A percentile compares a stretch with the other conserved stretches of the same genome.
phyloP scores from a whole-genome alignment of 2,888 invertebrate species.

The Malachius bipustulatus region DNA sequence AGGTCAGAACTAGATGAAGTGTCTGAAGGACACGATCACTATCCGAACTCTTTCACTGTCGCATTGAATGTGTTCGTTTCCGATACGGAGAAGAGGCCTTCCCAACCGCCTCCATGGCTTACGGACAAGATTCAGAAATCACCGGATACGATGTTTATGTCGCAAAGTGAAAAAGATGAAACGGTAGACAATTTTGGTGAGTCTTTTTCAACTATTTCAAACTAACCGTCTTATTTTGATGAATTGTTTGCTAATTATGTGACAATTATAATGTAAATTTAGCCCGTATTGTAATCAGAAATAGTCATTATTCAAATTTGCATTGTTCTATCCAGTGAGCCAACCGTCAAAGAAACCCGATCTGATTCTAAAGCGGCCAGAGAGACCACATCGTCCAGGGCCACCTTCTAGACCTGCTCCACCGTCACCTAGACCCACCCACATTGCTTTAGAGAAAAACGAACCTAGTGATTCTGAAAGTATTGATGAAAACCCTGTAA shows the following conservation, averaged over 20 bases:
- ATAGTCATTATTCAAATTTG: neutral
- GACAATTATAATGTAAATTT: conserved; percentile 5
- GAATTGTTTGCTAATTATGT: conserved; percentile 14
- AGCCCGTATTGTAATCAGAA: neutral
- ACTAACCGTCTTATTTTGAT: conserved; percentile 11
- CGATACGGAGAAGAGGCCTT: conserved; percentile 54
- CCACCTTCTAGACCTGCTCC: conserved; percentile 26
- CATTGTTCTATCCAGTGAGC: conserved; percentile 3
- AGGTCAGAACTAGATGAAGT: conserved; percentile 72
- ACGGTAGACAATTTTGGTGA: conserved; percentile 73
- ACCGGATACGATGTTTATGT: conserved; percentile 57
- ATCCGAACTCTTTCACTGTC: conserved; percentile 56
- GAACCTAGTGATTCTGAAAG: conserved; percentile 27
- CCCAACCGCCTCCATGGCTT: conserved; percentile 64
- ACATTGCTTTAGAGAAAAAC: conserved; percentile 20
- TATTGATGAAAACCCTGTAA: conserved; percentile 16
- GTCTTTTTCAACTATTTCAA: conserved; percentile 15
- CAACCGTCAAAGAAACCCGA: no score
- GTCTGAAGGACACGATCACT: conserved; percentile 52
- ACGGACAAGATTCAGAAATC: conserved; percentile 48
- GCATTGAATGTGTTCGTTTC: conserved; percentile 60
- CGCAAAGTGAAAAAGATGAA: conserved; percentile 70
- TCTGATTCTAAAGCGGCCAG: conserved; percentile 31
- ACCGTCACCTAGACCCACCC: conserved; percentile 22
- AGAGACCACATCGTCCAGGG: conserved; percentile 31